These are phyloP conservation scores for Pogonocherus hispidulus DNA, from an alignment of 2,888 invertebrate species.

Conservation along the genomic window DNA sequence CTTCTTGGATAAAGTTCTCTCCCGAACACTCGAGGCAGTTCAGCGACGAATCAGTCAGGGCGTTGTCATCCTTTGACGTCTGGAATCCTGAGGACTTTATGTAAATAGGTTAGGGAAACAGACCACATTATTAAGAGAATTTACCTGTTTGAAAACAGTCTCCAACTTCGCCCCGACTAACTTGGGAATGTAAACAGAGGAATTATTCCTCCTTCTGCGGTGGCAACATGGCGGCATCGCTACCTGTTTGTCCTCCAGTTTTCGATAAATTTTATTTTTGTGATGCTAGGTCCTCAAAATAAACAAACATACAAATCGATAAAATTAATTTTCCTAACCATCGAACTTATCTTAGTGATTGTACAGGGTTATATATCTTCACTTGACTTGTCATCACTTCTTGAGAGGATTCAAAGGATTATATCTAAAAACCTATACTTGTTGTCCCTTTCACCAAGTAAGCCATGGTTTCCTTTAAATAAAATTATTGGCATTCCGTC, in stretches of 20 bases:
- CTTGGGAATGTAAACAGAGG: conserved; percentile 42
- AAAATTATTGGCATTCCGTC: too few species aligned
- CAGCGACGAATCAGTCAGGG: neutral
- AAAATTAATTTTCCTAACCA: too few species aligned
- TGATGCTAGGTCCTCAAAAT: neutral
- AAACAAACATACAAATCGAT: too few species aligned
- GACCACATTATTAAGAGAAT: conserved; percentile 60
- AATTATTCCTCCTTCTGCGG: conserved; percentile 34
- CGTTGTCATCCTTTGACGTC: conserved; percentile 27
- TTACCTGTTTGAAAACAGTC: conserved; percentile 54
- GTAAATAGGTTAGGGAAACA: conserved; percentile 58
- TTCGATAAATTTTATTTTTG: neutral
- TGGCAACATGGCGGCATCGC: neutral
- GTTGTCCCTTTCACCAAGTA: too few species aligned
- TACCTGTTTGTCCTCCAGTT: neutral
- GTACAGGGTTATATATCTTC: too few species aligned
- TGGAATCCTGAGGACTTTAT: conserved; percentile 42
- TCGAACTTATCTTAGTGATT: too few species aligned
- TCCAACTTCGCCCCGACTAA: conserved; percentile 35
- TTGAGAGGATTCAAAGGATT: too few species aligned
- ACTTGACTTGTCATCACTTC: too few species aligned
- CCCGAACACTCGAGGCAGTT: neutral
- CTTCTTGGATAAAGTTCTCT: neutral
- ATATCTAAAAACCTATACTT: too few species aligned
- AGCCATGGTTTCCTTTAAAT: too few species aligned